Evolutionary conservation across 2,888 invertebrate species (phyloP).

Genomic region (Cryptocephalus primarius): DNA sequence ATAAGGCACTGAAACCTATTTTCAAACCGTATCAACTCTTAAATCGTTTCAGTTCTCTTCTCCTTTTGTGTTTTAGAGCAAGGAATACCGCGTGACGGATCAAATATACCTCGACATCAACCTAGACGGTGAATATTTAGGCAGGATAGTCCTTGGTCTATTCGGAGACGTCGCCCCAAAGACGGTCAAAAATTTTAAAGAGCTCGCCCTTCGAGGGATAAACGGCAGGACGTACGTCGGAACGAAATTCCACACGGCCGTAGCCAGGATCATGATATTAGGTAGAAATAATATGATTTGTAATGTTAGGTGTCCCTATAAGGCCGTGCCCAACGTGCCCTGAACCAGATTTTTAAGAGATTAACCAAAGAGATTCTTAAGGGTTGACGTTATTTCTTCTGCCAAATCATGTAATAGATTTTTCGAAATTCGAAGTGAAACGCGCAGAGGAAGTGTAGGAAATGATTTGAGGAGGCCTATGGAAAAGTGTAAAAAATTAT

Average conservation of each 20-base stretch:
- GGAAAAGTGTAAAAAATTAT: no score
- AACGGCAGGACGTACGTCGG: constrained; percentile 69
- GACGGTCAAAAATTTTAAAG: constrained; percentile 76
- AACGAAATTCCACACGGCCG: constrained; percentile 72
- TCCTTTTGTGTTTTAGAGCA: constrained; percentile 10
- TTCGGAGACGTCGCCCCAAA: constrained; percentile 80
- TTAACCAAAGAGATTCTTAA: no score
- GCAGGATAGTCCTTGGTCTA: constrained; percentile 75
- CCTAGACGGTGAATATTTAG: constrained; percentile 59
- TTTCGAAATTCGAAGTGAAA: no score
- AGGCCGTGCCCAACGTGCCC: no score
- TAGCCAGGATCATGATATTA: constrained; percentile 86
- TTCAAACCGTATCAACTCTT: not conserved
- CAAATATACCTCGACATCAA: constrained; percentile 74
- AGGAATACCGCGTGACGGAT: constrained; percentile 60
- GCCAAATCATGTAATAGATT: no score
- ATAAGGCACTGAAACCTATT: not conserved
- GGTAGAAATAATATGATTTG: constrained; percentile 41
- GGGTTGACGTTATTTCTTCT: no score
- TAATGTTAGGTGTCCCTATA: no score
- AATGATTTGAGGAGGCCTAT: no score
- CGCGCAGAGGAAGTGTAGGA: no score
- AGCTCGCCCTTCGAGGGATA: constrained; percentile 66
- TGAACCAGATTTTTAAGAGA: no score
- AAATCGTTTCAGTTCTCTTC: not conserved